Evolutionary conservation across 2,797 vertebrate genomes (phyloP).

Genomic region (Hippocampus kuda): DNA sequence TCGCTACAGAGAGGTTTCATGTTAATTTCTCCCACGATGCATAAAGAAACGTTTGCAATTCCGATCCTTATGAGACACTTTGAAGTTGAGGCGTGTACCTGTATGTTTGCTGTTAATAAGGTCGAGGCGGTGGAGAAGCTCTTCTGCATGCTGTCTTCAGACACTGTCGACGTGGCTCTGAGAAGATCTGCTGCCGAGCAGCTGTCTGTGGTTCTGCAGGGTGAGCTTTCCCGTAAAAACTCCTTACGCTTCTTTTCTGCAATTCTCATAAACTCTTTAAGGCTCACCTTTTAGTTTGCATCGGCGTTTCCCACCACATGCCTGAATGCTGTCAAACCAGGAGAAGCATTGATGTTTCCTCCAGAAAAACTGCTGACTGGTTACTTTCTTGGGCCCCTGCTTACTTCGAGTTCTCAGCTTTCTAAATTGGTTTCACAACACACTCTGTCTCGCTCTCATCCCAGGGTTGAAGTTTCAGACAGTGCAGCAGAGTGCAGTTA

Average conservation of each 20-base stretch:
- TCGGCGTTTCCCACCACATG: neutral
- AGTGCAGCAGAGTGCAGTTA: neutral
- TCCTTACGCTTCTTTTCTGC: neutral
- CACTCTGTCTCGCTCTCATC: neutral
- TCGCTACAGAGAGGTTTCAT: too few relatives aligned
- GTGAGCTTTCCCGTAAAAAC: conserved; percentile 55
- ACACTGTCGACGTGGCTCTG: conserved; percentile 76
- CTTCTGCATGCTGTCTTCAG: conserved; percentile 76
- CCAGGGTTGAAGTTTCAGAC: neutral
- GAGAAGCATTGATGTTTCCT: conserved; percentile 1
- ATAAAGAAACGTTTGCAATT: neutral
- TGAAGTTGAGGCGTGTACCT: neutral
- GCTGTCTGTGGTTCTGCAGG: conserved; percentile 84
- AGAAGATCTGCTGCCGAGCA: conserved; percentile 87
- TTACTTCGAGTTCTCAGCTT: neutral
- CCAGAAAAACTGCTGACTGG: conserved; percentile 3
- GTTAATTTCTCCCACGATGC: neutral
- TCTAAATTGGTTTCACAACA: neutral
- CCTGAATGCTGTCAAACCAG: conserved; percentile 2
- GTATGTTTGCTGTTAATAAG: conserved; percentile 49
- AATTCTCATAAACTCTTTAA: neutral
- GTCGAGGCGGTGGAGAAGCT: conserved; percentile 85
- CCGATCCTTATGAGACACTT: neutral
- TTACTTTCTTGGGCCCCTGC: neutral
- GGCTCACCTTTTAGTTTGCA: conserved; percentile 3